Conservation (phyloP, 1,140 invertebrate genomes). For the Drosophila dunni region DNA sequence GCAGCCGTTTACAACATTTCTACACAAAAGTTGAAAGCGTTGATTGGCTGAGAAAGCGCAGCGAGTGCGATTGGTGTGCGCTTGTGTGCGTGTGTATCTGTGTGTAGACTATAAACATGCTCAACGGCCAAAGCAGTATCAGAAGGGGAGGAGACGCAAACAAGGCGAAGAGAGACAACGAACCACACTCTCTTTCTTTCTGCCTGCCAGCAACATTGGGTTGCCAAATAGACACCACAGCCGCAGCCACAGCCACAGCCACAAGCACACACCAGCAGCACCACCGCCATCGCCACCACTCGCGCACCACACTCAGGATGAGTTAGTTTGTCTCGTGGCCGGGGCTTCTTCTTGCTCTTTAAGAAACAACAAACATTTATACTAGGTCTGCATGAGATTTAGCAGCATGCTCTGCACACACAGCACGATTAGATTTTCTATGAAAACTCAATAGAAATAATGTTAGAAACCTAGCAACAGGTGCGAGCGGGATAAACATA, state of each 20-base stretch:
- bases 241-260: neutral
- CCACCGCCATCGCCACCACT: slow-evolving; percentile 5
- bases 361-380: slow-evolving; percentile 84
- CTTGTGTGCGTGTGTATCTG: slow-evolving; percentile 39
- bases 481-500: slow-evolving; percentile 70
- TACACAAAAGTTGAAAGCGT: slow-evolving; percentile 61
- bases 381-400: slow-evolving; percentile 80
- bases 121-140: neutral
- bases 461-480: slow-evolving; percentile 69
- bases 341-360: slow-evolving; percentile 83
- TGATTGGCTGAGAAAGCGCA: slow-evolving; percentile 69
- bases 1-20: slow-evolving; percentile 75
- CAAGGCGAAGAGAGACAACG: neutral
- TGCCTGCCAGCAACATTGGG: slow-evolving; percentile 57
- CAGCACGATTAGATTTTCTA: slow-evolving; percentile 78
- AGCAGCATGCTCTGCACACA: slow-evolving; percentile 62
- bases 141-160: neutral
- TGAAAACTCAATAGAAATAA: slow-evolving; percentile 81
- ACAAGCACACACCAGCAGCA: neutral
- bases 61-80: slow-evolving; percentile 42
- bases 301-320: slow-evolving; percentile 5
- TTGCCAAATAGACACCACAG: slow-evolving; percentile 41
- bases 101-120: slow-evolving; percentile 12
- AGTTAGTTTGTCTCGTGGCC: slow-evolving; percentile 22
- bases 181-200: neutral